Percentiles rank a stretch among this genome's conserved stretches.
Conservation (phyloP, 2,113 vertebrate species). For the Corynorhinus townsendii region DNA sequence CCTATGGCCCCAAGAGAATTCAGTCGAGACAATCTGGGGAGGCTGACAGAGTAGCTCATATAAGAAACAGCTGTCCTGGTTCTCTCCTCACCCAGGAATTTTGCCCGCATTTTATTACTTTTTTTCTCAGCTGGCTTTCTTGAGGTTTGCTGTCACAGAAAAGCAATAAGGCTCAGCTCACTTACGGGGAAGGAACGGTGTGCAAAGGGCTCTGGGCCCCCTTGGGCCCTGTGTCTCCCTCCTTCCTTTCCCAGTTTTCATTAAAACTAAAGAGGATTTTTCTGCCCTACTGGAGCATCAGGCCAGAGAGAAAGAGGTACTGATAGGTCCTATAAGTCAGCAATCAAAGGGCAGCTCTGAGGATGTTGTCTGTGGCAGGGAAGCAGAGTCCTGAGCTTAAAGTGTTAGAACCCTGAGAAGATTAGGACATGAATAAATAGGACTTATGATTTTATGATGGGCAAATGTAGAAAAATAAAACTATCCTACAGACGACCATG, state of each 20-base stretch:
- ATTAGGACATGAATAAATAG: background rate
- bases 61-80: background rate
- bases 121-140: constrained; percentile 15
- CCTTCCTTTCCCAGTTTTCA: background rate
- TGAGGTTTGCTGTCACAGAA: background rate
- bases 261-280: background rate
- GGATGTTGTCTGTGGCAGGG: background rate
- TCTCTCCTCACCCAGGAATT: background rate
- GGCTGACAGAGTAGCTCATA: background rate
- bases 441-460: background rate
- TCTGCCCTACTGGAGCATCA: background rate
- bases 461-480: background rate
- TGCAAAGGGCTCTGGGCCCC: background rate
- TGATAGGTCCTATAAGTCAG: background rate
- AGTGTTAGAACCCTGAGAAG: background rate
- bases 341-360: background rate
- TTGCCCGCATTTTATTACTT: constrained; percentile 36
- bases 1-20: background rate
- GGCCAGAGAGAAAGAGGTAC: background rate
- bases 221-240: background rate
- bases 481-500: background rate
- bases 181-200: background rate
- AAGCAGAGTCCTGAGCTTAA: background rate
- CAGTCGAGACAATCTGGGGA: background rate
- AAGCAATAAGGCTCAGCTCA: background rate